Percentiles rank a stretch among this genome's conserved stretches.
These are phyloP conservation scores for Meteorus sp. DNA, from an alignment of 1,140 invertebrate species.

Conservation along the genomic window DNA sequence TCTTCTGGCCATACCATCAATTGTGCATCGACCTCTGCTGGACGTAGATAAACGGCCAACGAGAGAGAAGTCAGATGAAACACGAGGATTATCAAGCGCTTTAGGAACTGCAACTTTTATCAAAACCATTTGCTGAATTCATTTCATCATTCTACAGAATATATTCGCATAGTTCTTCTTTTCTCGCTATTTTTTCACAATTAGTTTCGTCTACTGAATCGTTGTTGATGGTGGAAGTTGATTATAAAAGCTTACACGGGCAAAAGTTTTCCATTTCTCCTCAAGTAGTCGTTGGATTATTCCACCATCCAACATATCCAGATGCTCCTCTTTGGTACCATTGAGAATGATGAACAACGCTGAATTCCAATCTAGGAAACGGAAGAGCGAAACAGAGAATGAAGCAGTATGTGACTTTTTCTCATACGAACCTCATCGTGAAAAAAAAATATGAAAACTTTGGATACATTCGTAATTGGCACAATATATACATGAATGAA, in stretches of 20 bases:
- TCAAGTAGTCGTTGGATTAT: constrained; percentile 96
- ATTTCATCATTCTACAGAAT: constrained; percentile 1
- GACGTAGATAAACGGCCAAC: constrained; percentile 85
- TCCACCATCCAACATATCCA: constrained; percentile 98
- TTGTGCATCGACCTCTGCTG: constrained; percentile 61
- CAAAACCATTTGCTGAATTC: neutral
- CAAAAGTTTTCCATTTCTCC: constrained; percentile 99
- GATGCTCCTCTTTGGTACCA: constrained; percentile 95
- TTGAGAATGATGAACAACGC: constrained; percentile 97
- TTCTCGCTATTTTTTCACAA: constrained; percentile 1
- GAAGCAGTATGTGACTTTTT: no score
- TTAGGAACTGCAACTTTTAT: constrained; percentile 77
- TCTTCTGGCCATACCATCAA: constrained; percentile 63
- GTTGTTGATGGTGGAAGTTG: no score
- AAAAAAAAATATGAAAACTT: no score
- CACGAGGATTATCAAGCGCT: constrained; percentile 82
- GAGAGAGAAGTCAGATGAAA: constrained; percentile 88
- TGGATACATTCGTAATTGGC: no score
- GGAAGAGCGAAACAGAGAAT: no score
- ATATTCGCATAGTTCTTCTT: constrained; percentile 9
- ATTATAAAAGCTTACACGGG: constrained; percentile 67
- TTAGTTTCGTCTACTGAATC: no score
- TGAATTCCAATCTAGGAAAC: constrained; percentile 99
- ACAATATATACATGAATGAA: no score
- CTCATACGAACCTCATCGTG: no score